A percentile compares a stretch with the other conserved stretches of the same genome.
Conservation (phyloP, 2,113 vertebrate species). For the Thryonomys swinderianus region DNA sequence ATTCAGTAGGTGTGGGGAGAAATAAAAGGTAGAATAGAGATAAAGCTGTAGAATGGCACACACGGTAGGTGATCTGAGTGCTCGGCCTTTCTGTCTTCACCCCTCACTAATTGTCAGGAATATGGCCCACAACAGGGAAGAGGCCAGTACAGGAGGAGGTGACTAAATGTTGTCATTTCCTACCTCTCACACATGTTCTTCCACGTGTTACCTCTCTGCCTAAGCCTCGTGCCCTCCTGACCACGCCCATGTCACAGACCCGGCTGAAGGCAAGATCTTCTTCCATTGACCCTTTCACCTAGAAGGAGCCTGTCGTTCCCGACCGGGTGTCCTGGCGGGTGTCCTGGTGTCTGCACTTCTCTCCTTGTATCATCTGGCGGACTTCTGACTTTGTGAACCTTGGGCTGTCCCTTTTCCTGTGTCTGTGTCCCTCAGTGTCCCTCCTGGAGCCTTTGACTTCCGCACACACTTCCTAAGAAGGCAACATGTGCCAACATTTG, state of each 20-base stretch:
- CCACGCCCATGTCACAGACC: fast-evolving
- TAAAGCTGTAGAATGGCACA: background rate
- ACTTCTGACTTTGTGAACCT: background rate
- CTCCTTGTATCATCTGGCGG: background rate
- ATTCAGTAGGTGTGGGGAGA: background rate
- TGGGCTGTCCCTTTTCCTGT: too few species aligned
- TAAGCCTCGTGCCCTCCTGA: background rate
- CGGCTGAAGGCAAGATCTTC: background rate
- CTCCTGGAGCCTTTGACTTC: background rate
- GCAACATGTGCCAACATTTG: background rate
- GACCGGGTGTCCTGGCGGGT: background rate
- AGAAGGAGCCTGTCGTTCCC: background rate
- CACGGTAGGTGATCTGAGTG: background rate
- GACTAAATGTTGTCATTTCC: background rate
- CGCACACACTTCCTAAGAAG: background rate
- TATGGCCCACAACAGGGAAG: too few species aligned
- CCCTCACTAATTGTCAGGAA: background rate
- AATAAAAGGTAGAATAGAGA: background rate
- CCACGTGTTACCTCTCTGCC: background rate
- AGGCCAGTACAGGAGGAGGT: background rate
- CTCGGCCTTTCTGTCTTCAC: background rate
- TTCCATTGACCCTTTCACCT: background rate
- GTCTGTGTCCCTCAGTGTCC: background rate
- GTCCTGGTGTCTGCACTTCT: background rate
- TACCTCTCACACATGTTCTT: background rate